phyloP scores from a whole-genome alignment of 2,113 vertebrate species.

The Thunnus maccoyii region DNA sequence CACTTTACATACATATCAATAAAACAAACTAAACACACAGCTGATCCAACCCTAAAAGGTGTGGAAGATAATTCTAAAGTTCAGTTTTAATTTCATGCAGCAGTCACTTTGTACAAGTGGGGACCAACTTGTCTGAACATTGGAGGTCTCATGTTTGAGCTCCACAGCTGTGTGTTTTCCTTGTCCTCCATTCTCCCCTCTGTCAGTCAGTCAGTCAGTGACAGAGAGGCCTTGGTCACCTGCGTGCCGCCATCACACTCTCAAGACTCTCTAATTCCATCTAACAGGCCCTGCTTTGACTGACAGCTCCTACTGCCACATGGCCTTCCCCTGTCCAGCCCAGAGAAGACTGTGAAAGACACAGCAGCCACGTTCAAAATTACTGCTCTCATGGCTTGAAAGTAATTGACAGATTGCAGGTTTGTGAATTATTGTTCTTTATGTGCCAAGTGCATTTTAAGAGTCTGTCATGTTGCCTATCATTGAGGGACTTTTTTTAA shows the following conservation, averaged over 20 bases:
- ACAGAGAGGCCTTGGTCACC: conserved; percentile 37
- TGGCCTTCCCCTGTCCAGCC: conserved; percentile 14
- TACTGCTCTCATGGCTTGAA: background rate
- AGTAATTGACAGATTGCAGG: conserved; percentile 31
- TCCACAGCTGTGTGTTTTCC: conserved; percentile 27
- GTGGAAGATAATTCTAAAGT: background rate
- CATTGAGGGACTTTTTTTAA: conserved; percentile 12
- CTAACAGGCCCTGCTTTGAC: conserved; percentile 59
- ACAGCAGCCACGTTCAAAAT: background rate
- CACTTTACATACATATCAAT: background rate
- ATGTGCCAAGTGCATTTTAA: conserved; percentile 38
- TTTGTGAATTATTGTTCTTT: conserved; percentile 36
- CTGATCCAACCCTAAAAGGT: background rate
- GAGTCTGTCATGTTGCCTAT: conserved; percentile 3
- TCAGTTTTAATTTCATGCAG: background rate
- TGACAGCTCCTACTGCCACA: conserved; percentile 46
- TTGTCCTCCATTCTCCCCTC: conserved; percentile 23
- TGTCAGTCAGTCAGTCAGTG: conserved; percentile 41
- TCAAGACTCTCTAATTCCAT: conserved; percentile 53
- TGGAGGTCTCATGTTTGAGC: conserved; percentile 25
- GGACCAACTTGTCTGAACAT: background rate
- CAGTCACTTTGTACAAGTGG: background rate
- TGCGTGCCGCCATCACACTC: conserved; percentile 30
- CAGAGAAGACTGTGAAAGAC: conserved; percentile 23
- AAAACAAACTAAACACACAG: background rate